phyloP scores from a whole-genome alignment of 2,888 invertebrate genomes.

The Suillia variegata region DNA sequence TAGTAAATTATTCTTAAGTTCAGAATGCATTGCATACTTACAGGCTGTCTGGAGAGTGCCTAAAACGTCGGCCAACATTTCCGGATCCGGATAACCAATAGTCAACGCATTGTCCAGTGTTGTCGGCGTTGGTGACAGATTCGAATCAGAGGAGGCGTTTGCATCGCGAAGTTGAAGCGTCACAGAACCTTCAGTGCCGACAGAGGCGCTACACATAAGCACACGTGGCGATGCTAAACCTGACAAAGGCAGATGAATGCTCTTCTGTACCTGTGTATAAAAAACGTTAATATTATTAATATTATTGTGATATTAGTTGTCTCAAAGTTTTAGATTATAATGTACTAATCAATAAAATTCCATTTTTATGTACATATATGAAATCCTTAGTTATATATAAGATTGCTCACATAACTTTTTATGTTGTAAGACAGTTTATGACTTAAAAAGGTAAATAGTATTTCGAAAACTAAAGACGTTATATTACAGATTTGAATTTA shows the following conservation, averaged over 20 bases:
- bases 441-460: no score
- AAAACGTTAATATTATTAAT: no score
- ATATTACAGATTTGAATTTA: no score
- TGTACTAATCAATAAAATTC: no score
- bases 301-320: no score
- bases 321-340: no score
- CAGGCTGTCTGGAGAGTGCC: slow-evolving; percentile 68
- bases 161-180: slow-evolving; percentile 61
- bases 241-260: slow-evolving; percentile 60
- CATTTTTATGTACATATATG: no score
- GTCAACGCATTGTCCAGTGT: slow-evolving; percentile 69
- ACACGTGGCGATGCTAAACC: slow-evolving; percentile 54
- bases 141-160: slow-evolving; percentile 47
- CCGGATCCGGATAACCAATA: slow-evolving; percentile 75
- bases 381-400: no score
- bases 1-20: background rate
- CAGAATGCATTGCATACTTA: slow-evolving; percentile 36
- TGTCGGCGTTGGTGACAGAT: slow-evolving; percentile 29
- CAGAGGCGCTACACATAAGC: slow-evolving; percentile 61
- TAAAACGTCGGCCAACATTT: slow-evolving; percentile 74
- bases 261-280: slow-evolving; percentile 59
- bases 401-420: no score
- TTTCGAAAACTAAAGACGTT: no score
- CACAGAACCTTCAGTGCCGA: slow-evolving; percentile 61
- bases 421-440: no score